A percentile compares a stretch with the other conserved stretches of the same genome.
phyloP scores from a whole-genome alignment of 1,140 invertebrate species.

The Pogonomyrmex californicus region DNA sequence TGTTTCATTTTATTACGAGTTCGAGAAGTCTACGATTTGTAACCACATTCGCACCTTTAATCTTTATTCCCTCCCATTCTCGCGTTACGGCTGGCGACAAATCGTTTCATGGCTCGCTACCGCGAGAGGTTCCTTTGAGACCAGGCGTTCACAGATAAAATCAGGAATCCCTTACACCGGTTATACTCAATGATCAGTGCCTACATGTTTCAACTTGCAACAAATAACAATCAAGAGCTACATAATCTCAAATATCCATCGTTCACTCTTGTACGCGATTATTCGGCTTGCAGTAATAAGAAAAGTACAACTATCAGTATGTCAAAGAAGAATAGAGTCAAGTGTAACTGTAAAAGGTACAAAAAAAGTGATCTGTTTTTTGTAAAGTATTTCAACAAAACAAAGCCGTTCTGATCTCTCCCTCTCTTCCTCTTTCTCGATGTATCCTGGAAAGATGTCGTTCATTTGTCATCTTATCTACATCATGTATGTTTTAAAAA shows the following conservation, averaged over 20 bases:
- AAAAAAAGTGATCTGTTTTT: constrained; percentile 34
- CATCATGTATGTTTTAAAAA: neutral
- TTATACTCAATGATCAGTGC: constrained; percentile 66
- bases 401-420: neutral
- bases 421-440: neutral
- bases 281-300: constrained; percentile 29
- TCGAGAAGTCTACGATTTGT: constrained; percentile 81
- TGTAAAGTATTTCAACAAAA: constrained; percentile 5
- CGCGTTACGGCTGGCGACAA: constrained; percentile 78
- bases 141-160: constrained; percentile 57
- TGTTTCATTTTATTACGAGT: constrained; percentile 80
- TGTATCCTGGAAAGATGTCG: neutral
- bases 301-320: constrained; percentile 35
- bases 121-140: constrained; percentile 42
- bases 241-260: constrained; percentile 17
- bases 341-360: constrained; percentile 21
- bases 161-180: constrained; percentile 20
- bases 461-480: neutral
- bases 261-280: constrained; percentile 7
- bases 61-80: constrained; percentile 62
- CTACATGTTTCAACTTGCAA: constrained; percentile 24
- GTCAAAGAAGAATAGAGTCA: constrained; percentile 34
- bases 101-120: constrained; percentile 70
- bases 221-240: constrained; percentile 35
- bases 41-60: constrained; percentile 78